A percentile compares a stretch with the other conserved stretches of the same genome.
Conservation (phyloP, 2,113 vertebrate genomes). For the Lagopus leucura region DNA sequence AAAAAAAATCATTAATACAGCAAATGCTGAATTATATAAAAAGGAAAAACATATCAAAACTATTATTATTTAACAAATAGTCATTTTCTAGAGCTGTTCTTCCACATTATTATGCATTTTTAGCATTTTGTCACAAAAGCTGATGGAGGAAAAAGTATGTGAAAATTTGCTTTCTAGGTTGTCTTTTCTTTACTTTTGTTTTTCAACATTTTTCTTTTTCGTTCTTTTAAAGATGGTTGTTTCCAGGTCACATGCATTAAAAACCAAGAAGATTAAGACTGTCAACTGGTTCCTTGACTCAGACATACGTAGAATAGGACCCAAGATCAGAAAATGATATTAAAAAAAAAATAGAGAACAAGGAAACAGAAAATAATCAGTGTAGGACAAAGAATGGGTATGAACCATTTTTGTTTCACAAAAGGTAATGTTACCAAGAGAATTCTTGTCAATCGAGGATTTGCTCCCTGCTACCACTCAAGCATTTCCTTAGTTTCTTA, state of each 20-base stretch:
- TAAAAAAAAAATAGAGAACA: background rate
- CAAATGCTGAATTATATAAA: conserved; percentile 10
- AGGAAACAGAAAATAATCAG: background rate
- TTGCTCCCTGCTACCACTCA: background rate
- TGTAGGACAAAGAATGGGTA: background rate
- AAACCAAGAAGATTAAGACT: background rate
- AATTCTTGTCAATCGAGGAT: background rate
- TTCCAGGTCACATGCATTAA: background rate
- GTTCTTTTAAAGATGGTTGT: background rate
- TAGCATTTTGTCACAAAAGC: background rate
- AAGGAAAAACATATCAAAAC: conserved; percentile 3
- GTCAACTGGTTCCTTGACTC: background rate
- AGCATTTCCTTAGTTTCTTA: background rate
- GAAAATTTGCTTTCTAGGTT: background rate
- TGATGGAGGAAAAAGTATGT: background rate
- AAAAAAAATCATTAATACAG: conserved; percentile 29
- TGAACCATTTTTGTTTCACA: background rate
- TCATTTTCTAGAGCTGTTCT: background rate
- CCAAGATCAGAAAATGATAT: background rate
- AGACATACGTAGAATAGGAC: background rate
- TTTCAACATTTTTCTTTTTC: background rate
- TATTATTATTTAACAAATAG: background rate
- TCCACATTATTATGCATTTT: background rate
- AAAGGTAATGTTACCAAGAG: background rate
- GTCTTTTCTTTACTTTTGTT: background rate